These are phyloP conservation scores for Flexamia atlantica DNA, from an alignment of 2,888 invertebrate genomes.

Conservation along the genomic window DNA sequence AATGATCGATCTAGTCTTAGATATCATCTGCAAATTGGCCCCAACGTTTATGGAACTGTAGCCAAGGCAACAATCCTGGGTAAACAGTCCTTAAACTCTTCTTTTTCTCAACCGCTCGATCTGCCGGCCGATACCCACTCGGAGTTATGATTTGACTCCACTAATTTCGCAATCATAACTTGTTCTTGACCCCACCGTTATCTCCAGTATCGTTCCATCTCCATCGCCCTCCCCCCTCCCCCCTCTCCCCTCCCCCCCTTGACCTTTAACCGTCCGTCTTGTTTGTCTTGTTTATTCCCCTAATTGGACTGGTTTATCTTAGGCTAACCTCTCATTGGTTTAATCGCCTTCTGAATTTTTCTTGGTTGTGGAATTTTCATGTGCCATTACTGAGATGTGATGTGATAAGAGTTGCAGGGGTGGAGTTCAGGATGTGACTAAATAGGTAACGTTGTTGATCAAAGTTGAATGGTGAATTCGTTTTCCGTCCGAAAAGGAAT, in stretches of 20 bases:
- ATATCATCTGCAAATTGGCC: constrained; percentile 20
- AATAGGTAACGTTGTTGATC: no score
- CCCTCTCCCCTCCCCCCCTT: constrained; percentile 51
- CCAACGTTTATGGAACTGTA: constrained; percentile 16
- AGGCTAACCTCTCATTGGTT: constrained; percentile 8
- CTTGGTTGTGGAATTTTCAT: background rate
- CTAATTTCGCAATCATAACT: constrained; percentile 53
- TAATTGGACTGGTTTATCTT: constrained; percentile 56
- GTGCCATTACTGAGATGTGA: background rate
- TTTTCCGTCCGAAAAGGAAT: no score
- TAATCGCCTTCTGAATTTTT: constrained; percentile 22
- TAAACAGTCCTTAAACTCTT: constrained; percentile 36
- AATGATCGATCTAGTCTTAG: background rate
- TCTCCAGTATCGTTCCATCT: constrained; percentile 53
- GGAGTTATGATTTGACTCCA: constrained; percentile 41
- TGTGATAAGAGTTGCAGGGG: no score
- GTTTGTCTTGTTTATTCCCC: constrained; percentile 50
- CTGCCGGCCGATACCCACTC: constrained; percentile 3
- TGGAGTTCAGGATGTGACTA: no score
- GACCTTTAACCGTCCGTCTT: constrained; percentile 40
- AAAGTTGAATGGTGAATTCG: no score
- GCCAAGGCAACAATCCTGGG: constrained; percentile 5
- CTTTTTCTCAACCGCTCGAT: constrained; percentile 26
- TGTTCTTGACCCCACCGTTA: constrained; percentile 47
- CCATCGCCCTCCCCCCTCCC: constrained; percentile 24